Evolutionary conservation across 1,140 invertebrate genomes (phyloP).

Genomic region (Panulirus ornatus): DNA sequence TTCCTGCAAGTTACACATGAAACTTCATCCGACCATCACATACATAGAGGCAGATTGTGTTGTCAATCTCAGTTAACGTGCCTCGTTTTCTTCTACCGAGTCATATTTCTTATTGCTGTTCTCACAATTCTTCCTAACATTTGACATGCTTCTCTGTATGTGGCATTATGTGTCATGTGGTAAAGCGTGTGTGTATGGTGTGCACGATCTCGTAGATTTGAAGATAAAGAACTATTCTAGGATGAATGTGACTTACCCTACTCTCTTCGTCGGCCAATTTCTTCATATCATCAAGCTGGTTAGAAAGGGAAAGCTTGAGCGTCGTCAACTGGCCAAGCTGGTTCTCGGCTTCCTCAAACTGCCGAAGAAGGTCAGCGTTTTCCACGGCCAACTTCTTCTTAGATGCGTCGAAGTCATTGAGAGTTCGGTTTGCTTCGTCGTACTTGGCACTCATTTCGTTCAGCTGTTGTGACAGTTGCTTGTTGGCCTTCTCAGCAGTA

Average conservation of each 20-base stretch:
- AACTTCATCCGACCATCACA: no score
- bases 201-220: no score
- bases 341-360: conserved; percentile 82
- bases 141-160: no score
- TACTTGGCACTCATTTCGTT: conserved; percentile 81
- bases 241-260: conserved; percentile 79
- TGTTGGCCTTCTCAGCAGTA: conserved; percentile 79
- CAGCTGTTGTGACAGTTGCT: conserved; percentile 81
- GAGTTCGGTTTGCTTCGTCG: conserved; percentile 78
- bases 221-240: neutral
- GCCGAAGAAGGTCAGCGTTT: conserved; percentile 80
- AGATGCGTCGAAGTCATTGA: conserved; percentile 47
- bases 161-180: no score
- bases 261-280: conserved; percentile 75
- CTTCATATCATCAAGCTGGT: conserved; percentile 41
- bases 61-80: no score
- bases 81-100: no score
- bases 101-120: no score
- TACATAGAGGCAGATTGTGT: no score
- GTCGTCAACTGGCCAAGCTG: conserved; percentile 79
- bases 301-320: conserved; percentile 45
- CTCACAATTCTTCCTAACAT: no score
- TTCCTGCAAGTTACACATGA: no score
- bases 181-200: no score
- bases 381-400: conserved; percentile 78